Evolutionary conservation across 2,888 invertebrate species (phyloP).

Genomic region (Macrosiphum euphorbiae): DNA sequence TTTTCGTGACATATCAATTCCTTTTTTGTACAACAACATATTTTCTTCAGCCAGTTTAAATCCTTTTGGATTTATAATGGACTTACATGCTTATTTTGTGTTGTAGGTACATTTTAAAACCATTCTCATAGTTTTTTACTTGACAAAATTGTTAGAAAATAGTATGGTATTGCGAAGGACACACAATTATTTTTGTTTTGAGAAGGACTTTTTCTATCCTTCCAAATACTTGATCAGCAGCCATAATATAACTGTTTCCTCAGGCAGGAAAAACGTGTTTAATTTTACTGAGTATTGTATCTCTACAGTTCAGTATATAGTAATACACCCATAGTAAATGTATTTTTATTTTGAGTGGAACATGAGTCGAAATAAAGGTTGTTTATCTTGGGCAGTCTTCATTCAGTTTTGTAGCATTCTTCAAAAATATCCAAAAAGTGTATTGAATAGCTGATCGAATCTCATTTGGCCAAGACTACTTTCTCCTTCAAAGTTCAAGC

Average conservation of each 20-base stretch:
- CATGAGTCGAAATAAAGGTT: neutral
- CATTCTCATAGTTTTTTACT: neutral
- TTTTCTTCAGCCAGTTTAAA: neutral
- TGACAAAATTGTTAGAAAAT: neutral
- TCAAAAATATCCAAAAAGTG: conserved; percentile 44
- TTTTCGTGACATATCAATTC: neutral
- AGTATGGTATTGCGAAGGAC: neutral
- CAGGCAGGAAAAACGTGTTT: neutral
- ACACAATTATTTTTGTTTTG: neutral
- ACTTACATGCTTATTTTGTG: neutral
- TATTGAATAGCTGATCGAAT: conserved; percentile 35
- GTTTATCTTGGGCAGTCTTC: neutral
- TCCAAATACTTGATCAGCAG: neutral
- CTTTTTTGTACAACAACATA: neutral
- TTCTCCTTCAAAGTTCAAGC: conserved; percentile 35
- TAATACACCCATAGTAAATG: neutral
- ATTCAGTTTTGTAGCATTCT: neutral
- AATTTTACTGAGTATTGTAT: conserved; percentile 51
- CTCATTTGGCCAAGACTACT: conserved; percentile 48
- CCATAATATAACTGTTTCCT: neutral
- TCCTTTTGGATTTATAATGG: neutral
- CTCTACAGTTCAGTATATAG: neutral
- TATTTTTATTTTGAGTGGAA: neutral
- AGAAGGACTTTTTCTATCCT: neutral
- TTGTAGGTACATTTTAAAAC: neutral